These are phyloP conservation scores for Neoarius graeffei DNA, from an alignment of 2,113 vertebrate genomes.

Conservation along the genomic window DNA sequence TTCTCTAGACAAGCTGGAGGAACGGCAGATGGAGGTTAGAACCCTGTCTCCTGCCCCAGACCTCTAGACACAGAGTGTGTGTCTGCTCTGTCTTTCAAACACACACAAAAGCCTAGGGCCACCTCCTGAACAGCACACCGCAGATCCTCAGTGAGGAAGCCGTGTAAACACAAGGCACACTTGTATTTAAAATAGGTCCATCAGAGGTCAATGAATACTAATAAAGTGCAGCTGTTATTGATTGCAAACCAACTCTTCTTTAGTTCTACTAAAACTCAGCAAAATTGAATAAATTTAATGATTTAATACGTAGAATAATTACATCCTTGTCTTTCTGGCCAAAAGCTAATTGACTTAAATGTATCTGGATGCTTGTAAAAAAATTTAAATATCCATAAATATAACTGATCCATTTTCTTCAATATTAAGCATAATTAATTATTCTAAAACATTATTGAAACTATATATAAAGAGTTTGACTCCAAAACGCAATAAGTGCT, in stretches of 20 bases:
- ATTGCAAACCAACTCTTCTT: neutral
- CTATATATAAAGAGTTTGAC: no score
- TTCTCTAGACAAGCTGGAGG: neutral
- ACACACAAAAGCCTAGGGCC: conserved; percentile 27
- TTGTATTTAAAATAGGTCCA: conserved; percentile 30
- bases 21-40: conserved; percentile 52
- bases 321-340: neutral
- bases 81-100: conserved; percentile 35
- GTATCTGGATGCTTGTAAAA: neutral
- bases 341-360: neutral
- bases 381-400: neutral
- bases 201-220: conserved; percentile 37
- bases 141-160: neutral
- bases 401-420: neutral
- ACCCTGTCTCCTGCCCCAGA: conserved; percentile 24
- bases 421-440: no score
- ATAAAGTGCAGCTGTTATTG: conserved; percentile 36
- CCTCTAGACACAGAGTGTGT: conserved; percentile 27
- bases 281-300: neutral
- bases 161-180: conserved; percentile 12
- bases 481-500: no score
- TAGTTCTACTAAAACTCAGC: neutral
- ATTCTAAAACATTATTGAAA: no score
- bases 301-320: neutral
- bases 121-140: conserved; percentile 28